phyloP scores from a whole-genome alignment of 2,888 invertebrate species.

The Alsophila aescularia region DNA sequence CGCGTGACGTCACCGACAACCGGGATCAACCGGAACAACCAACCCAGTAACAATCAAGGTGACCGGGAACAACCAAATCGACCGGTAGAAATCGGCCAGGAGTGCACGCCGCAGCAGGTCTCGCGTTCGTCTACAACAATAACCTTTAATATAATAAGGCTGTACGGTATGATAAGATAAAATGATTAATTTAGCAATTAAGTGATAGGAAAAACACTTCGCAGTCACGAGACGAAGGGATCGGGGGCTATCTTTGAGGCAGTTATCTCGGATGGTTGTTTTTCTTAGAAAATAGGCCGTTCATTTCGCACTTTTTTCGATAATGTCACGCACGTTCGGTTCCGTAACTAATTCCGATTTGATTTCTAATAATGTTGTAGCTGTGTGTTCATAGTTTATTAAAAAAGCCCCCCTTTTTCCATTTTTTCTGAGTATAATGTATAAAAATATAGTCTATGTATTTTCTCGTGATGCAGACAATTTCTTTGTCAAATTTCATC shows the following conservation, averaged over 20 bases:
- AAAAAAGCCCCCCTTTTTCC: no score
- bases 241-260: slow-evolving; percentile 1
- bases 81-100: slow-evolving; percentile 28
- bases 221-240: slow-evolving; percentile 69
- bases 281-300: slow-evolving; percentile 16
- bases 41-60: slow-evolving; percentile 25
- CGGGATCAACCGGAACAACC: slow-evolving; percentile 27
- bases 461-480: no score
- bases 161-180: slow-evolving; percentile 62
- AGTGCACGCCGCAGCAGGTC: slow-evolving; percentile 45
- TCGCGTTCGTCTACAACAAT: slow-evolving; percentile 63
- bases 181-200: slow-evolving; percentile 71
- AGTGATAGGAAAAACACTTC: slow-evolving; percentile 72
- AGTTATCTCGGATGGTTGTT: slow-evolving; percentile 7
- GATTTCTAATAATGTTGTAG: no score
- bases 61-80: slow-evolving; percentile 28
- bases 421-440: no score
- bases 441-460: no score
- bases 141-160: slow-evolving; percentile 54
- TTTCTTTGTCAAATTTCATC: no score
- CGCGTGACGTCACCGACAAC: slow-evolving; percentile 27
- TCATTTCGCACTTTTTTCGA: neutral
- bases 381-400: no score
- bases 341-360: neutral
- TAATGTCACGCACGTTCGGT: slow-evolving; percentile 10